These are phyloP conservation scores for Chrosomus eos DNA, from an alignment of 2,797 vertebrate species.

Conservation along the genomic window DNA sequence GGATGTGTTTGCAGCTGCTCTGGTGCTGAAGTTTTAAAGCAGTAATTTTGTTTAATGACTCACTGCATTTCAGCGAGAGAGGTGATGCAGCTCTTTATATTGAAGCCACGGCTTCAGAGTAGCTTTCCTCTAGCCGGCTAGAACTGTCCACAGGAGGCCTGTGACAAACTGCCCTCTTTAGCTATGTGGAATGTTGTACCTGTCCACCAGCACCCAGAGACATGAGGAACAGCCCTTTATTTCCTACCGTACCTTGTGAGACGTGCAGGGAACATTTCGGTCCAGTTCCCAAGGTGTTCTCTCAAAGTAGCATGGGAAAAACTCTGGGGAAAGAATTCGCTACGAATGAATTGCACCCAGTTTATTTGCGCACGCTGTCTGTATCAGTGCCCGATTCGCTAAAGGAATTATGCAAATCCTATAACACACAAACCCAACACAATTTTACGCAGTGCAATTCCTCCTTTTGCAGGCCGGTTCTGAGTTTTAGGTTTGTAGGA, in stretches of 20 bases:
- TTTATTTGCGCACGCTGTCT: not conserved
- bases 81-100: conserved; percentile 42
- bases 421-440: not conserved
- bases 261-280: conserved; percentile 21
- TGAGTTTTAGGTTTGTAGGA: not conserved
- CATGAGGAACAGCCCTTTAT: conserved; percentile 60
- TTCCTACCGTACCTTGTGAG: conserved; percentile 21
- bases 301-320: not conserved
- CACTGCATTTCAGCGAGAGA: conserved; percentile 54
- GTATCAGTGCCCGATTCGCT: not conserved
- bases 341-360: not conserved
- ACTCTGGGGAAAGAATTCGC: conserved; percentile 19
- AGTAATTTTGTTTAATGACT: conserved; percentile 73
- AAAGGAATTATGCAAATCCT: conserved; percentile 22
- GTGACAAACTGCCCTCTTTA: conserved; percentile 68
- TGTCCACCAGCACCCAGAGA: conserved; percentile 52
- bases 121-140: conserved; percentile 36
- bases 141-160: conserved; percentile 56
- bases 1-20: conserved; percentile 60
- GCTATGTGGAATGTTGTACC: conserved; percentile 60
- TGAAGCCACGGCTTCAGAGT: conserved; percentile 56
- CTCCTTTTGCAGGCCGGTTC: not conserved
- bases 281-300: conserved; percentile 35
- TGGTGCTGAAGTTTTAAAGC: conserved; percentile 65
- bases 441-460: not conserved